Evolutionary conservation across 2,113 vertebrate species (phyloP).

Genomic region (Gallinago media): DNA sequence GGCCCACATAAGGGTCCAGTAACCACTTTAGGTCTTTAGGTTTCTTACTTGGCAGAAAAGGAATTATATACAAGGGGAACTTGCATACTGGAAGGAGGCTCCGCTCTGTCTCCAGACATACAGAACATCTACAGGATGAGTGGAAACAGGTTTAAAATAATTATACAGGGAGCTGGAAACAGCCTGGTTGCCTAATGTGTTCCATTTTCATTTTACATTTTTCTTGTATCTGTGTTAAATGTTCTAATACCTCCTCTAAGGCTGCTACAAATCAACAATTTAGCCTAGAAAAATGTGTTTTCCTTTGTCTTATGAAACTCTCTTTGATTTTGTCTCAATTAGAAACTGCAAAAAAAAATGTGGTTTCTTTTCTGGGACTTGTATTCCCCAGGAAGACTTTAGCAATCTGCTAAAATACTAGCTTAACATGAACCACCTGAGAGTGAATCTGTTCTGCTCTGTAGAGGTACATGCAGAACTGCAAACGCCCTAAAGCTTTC

Average conservation of each 20-base stretch:
- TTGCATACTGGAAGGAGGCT: slow-evolving; percentile 6
- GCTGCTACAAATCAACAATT: background rate
- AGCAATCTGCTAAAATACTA: background rate
- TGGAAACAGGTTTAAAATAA: slow-evolving; percentile 21
- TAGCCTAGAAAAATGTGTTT: background rate
- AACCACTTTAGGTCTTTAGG: slow-evolving; percentile 11
- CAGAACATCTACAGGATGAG: slow-evolving; percentile 16
- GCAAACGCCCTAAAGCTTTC: background rate
- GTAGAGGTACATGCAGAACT: background rate
- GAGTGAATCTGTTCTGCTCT: background rate
- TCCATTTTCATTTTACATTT: slow-evolving; percentile 6
- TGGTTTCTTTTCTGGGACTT: background rate
- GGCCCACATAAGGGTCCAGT: background rate
- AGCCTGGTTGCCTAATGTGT: background rate
- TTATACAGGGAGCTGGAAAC: background rate
- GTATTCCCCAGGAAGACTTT: background rate
- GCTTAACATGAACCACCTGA: background rate
- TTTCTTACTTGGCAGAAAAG: slow-evolving; percentile 33
- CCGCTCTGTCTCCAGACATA: slow-evolving; percentile 17
- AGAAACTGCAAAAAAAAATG: background rate
- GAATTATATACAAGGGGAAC: slow-evolving; percentile 40
- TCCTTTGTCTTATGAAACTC: background rate
- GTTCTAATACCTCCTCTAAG: background rate
- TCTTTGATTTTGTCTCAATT: background rate
- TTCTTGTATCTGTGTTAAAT: background rate